Percentiles rank a stretch among this genome's conserved stretches.
Conservation (phyloP, 35 echinoderm and acorn worm species). For the Amphiura filiformis region DNA sequence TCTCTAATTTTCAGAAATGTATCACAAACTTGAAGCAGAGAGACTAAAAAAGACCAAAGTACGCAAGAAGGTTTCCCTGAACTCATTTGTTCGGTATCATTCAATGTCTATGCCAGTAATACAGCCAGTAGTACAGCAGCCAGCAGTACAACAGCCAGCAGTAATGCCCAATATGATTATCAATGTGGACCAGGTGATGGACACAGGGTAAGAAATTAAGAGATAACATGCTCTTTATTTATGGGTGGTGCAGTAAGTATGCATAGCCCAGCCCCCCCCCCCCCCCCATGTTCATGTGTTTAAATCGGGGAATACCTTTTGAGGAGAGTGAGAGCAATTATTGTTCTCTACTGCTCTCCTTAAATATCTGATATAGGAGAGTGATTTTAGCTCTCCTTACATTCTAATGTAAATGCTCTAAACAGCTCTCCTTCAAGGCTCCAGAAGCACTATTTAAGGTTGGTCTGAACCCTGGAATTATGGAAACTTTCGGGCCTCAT, state of each 20-base stretch:
- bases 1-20: slow-evolving; percentile 56
- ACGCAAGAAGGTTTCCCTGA: slow-evolving; percentile 61
- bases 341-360: too few species aligned
- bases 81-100: slow-evolving; percentile 77
- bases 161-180: not conserved
- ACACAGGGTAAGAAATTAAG: not conserved
- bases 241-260: not conserved
- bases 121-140: not conserved
- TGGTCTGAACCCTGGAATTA: too few species aligned
- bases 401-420: too few species aligned
- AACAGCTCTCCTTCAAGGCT: too few species aligned
- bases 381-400: too few species aligned
- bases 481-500: too few species aligned
- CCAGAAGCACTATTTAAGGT: too few species aligned
- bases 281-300: not conserved
- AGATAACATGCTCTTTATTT: not conserved
- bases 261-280: not conserved
- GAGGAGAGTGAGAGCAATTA: too few species aligned
- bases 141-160: not conserved
- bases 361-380: too few species aligned
- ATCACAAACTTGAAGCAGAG: slow-evolving; percentile 77
- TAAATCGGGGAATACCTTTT: not conserved
- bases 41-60: slow-evolving; percentile 94
- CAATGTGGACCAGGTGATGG: not conserved
- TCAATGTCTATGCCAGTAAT: slow-evolving; percentile 83